A percentile compares a stretch with the other conserved stretches of the same genome.
These are phyloP conservation scores for Cheilosia grossa DNA, from an alignment of 2,888 invertebrate genomes.

Conservation along the genomic window DNA sequence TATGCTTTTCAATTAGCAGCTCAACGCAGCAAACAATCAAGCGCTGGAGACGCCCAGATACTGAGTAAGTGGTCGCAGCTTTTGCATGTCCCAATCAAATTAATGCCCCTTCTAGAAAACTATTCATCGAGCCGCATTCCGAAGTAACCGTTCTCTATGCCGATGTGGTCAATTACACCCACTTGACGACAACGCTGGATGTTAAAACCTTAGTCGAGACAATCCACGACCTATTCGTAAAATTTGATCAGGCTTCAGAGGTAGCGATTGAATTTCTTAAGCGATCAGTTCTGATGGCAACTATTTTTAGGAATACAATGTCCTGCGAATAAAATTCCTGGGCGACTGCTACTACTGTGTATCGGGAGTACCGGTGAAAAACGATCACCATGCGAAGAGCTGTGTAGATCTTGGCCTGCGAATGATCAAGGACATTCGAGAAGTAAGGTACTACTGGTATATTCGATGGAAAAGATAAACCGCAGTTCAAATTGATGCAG, in stretches of 20 bases:
- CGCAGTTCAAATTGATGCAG: slow-evolving; percentile 61
- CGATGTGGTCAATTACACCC: slow-evolving; percentile 96
- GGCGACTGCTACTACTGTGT: slow-evolving; percentile 98
- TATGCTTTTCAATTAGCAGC: slow-evolving; percentile 12
- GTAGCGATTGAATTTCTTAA: slow-evolving; percentile 82
- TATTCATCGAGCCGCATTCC: slow-evolving; percentile 93
- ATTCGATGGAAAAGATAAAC: slow-evolving; percentile 47
- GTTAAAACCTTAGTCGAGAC: slow-evolving; percentile 93
- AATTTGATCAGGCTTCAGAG: slow-evolving; percentile 95
- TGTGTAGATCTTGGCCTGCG: slow-evolving; percentile 95
- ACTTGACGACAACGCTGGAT: slow-evolving; percentile 89
- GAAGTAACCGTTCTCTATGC: slow-evolving; percentile 96
- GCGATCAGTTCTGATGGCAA: not conserved
- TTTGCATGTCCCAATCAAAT: not conserved
- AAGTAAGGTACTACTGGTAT: slow-evolving; percentile 86
- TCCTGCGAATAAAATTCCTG: slow-evolving; percentile 94
- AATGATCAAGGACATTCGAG: slow-evolving; percentile 95
- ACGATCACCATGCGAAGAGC: slow-evolving; percentile 92
- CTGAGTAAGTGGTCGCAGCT: slow-evolving; percentile 78
- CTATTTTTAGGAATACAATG: slow-evolving; percentile 86
- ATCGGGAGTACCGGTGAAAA: slow-evolving; percentile 92
- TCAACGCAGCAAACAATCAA: slow-evolving; percentile 76
- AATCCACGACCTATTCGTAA: slow-evolving; percentile 94
- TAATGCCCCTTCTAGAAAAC: slow-evolving; percentile 85
- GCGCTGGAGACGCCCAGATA: slow-evolving; percentile 81